These are phyloP conservation scores for Calidris pugnax DNA, from an alignment of 2,113 vertebrate species.

Conservation along the genomic window DNA sequence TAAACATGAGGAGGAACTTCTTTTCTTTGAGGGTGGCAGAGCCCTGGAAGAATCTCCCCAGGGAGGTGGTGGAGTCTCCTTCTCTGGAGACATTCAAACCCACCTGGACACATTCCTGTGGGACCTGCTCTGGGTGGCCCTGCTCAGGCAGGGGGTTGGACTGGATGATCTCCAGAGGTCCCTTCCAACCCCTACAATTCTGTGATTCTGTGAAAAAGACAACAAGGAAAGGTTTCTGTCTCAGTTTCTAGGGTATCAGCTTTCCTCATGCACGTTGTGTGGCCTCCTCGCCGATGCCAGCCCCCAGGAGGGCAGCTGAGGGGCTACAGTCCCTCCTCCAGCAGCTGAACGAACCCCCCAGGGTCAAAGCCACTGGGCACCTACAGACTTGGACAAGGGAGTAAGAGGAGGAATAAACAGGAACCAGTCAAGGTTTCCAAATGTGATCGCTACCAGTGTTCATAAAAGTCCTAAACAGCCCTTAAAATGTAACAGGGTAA, in stretches of 20 bases:
- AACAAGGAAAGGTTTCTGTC: background rate
- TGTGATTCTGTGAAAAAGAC: background rate
- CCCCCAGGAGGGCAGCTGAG: background rate
- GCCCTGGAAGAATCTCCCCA: background rate
- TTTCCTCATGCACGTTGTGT: fast-evolving
- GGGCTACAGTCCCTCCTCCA: background rate
- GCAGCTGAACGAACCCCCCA: background rate
- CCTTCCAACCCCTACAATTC: background rate
- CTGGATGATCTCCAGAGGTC: background rate
- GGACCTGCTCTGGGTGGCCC: background rate
- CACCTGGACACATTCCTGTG: background rate
- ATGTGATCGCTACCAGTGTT: background rate
- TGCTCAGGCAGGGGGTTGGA: background rate
- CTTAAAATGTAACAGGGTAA: background rate
- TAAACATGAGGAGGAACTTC: background rate
- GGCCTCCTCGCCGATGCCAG: background rate
- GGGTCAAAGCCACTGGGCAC: background rate
- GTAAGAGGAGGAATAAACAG: background rate
- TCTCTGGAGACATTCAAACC: background rate
- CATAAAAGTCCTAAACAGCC: background rate
- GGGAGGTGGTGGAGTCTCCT: background rate
- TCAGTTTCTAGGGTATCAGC: background rate
- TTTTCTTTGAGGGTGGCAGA: background rate
- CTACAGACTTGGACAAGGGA: background rate
- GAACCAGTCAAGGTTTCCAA: background rate